Conservation (phyloP, 2,113 vertebrate genomes). For the Anguilla japonica region DNA sequence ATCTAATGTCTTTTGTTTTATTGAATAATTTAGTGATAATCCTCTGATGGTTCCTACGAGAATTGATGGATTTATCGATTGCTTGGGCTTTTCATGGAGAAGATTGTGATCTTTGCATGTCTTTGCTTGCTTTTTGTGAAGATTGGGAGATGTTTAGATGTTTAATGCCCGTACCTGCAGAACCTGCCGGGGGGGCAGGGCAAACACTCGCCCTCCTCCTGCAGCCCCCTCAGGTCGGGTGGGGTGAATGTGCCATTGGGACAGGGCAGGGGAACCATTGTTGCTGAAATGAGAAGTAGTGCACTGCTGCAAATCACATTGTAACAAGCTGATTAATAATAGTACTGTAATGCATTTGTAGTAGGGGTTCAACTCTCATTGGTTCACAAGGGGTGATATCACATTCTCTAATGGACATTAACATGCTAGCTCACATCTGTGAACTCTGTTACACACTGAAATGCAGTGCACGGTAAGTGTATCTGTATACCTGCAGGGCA, state of each 20-base stretch:
- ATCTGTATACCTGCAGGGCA: conserved; percentile 77
- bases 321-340: neutral
- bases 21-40: too few species aligned
- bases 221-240: conserved; percentile 68
- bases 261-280: conserved; percentile 73
- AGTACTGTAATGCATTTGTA: neutral
- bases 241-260: conserved; percentile 84
- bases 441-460: neutral
- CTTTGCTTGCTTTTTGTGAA: neutral
- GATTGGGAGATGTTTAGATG: neutral
- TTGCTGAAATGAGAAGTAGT: conserved; percentile 61
- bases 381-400: neutral
- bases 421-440: too few species aligned
- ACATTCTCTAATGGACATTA: neutral
- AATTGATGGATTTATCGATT: neutral
- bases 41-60: too few species aligned
- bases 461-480: neutral
- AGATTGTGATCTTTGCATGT: neutral
- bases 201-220: conserved; percentile 76
- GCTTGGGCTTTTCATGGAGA: conserved; percentile 7
- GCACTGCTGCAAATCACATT: neutral
- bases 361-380: too few species aligned
- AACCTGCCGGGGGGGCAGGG: conserved; percentile 82
- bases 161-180: conserved; percentile 74
- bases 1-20: too few species aligned